These are phyloP conservation scores for Spilogale gracilis DNA, from an alignment of 2,113 vertebrate species.

Conservation along the genomic window DNA sequence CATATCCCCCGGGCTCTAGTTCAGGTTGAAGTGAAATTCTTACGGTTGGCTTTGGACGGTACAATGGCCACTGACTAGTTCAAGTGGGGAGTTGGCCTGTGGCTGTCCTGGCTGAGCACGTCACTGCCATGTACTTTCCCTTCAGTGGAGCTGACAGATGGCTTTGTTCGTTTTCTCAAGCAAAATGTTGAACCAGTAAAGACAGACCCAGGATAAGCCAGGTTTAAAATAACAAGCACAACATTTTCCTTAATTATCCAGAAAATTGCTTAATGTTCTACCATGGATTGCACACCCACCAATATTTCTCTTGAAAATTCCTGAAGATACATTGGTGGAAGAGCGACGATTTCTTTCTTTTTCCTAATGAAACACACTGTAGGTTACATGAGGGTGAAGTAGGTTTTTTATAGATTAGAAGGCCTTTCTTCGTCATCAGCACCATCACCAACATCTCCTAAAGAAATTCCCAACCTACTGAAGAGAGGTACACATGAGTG, in stretches of 20 bases:
- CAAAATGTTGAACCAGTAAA: not conserved
- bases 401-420: conserved; percentile 16
- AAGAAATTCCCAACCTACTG: not conserved
- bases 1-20: not conserved
- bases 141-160: not conserved
- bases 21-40: not conserved
- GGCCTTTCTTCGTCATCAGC: not conserved
- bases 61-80: not conserved
- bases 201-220: not conserved
- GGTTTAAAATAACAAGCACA: conserved; percentile 47
- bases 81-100: not conserved
- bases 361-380: not conserved
- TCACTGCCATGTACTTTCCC: not conserved
- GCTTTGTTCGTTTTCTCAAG: conserved; percentile 19
- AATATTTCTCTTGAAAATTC: conserved; percentile 57
- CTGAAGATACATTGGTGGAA: not conserved
- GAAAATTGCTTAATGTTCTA: conserved; percentile 45
- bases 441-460: not conserved
- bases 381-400: not conserved
- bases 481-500: not conserved
- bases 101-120: not conserved
- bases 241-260: conserved; percentile 30
- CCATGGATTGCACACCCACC: not conserved
- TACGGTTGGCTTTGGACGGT: not conserved
- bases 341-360: not conserved